These are phyloP conservation scores for Phylloscopus trochiloides DNA, from an alignment of 2,113 vertebrate genomes.

Conservation along the genomic window DNA sequence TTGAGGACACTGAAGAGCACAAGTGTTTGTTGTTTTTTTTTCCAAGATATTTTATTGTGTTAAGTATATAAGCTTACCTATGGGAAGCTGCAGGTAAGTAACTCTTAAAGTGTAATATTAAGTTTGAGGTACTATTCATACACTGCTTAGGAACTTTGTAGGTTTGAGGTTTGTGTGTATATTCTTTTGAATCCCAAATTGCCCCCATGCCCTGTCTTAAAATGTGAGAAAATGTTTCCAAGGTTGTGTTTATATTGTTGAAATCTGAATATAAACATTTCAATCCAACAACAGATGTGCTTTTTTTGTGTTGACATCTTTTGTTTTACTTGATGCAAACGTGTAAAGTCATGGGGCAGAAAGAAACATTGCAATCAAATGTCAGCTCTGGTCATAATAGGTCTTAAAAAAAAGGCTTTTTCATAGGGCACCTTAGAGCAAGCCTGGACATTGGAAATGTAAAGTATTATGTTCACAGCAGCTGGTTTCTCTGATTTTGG, in stretches of 20 bases:
- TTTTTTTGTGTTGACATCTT: neutral
- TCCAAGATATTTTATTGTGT: neutral
- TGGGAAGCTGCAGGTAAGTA: neutral
- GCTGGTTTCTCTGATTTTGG: neutral
- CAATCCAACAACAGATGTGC: neutral
- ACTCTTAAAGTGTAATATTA: neutral
- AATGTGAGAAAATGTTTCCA: neutral
- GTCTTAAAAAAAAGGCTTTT: neutral
- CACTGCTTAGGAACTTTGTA: rapidly evolving
- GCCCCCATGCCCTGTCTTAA: neutral
- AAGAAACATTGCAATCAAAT: neutral
- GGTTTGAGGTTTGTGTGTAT: neutral
- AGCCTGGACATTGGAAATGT: neutral
- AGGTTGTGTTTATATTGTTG: neutral
- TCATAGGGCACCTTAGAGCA: neutral
- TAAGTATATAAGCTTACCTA: neutral
- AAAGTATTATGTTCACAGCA: neutral
- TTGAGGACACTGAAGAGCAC: neutral
- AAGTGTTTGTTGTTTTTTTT: neutral
- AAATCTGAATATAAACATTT: neutral
- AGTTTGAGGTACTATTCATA: neutral
- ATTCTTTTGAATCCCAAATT: neutral
- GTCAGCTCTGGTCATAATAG: neutral
- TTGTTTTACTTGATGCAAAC: neutral
- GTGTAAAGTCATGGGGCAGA: neutral